Evolutionary conservation across 1,140 invertebrate genomes (phyloP).

Genomic region (Rhagoletis zephyria): DNA sequence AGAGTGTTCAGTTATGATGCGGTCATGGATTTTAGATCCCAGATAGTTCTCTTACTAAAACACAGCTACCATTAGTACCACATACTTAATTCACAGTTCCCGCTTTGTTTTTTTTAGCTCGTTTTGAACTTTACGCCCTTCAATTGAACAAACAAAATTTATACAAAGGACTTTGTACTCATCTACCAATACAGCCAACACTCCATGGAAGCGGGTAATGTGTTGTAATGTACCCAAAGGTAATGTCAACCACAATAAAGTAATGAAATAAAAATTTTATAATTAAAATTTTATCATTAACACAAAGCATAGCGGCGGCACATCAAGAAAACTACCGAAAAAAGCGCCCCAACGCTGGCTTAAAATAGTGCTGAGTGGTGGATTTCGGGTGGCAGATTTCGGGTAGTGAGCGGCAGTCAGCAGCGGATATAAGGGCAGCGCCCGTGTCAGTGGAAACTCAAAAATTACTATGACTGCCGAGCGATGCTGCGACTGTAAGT

Average conservation of each 20-base stretch:
- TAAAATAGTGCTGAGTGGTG: not conserved
- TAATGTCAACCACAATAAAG: conserved; percentile 51
- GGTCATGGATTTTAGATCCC: no score
- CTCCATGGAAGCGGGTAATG: conserved; percentile 7
- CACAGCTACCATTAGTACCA: no score
- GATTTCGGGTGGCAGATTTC: no score
- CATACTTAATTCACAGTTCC: no score
- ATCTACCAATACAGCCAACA: not conserved
- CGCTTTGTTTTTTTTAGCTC: no score
- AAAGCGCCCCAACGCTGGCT: not conserved
- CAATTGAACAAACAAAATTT: no score
- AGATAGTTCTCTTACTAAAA: no score
- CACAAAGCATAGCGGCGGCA: conserved; percentile 26
- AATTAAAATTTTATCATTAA: conserved; percentile 53
- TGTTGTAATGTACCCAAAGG: conserved; percentile 43
- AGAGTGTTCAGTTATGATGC: no score
- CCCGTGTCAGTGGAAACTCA: not conserved
- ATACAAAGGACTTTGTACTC: no score
- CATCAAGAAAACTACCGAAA: conserved; percentile 46
- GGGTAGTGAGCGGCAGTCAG: no score
- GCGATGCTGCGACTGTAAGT: not conserved
- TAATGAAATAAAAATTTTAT: conserved; percentile 52
- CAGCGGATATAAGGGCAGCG: not conserved
- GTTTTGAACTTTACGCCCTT: no score
- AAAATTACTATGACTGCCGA: not conserved